Base-by-base conservation (phyloP, 2,888 invertebrate genomes). In the Ormyrus nitidulus region DNA sequence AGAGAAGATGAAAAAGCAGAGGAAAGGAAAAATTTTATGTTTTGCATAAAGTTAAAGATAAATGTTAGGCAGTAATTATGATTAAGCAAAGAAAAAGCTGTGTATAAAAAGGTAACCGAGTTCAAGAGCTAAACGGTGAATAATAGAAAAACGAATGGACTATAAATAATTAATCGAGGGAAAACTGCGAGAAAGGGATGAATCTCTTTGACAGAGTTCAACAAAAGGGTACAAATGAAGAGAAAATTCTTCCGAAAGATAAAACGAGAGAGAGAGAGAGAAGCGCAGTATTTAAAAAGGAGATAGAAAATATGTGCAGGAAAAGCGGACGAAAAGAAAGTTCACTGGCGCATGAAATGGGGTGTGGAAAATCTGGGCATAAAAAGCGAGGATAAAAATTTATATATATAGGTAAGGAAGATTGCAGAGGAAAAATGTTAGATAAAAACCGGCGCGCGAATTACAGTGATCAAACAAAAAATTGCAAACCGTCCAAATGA, bases 171-270 rank as follows among this genome's bases (percentile, higher is more conserved):
- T 65, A 65, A 65, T 51, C 65, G 49, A 34, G 34, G 34, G 6
- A 49, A 49, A 65, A n/a, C n/a, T 6, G 49, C 10, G 8, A 65
- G 64, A 44, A 3, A 49, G 44, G 13, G 65, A 65, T 49, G n/a
- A 62, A 51, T 65, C 13, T 9, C 65, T 65, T 65, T 65, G 65
- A 65, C 65, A 65, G 65, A 7, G 49, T 65, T 65, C 13, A 49
- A 65, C 49, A 65, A 49, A 48, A 65, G 65, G 11, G 65, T 49
- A 65, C 44, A 13, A 49, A 13, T 13, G 34, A 64, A 64, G 46
- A 11, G 19, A 61, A 34, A 61, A 19, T 34, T 19, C 19, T 9
- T 19, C 6, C 34, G 61, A 9, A 19, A 64, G 64, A 46, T 65
- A 65, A 65, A 65, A 13, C 49, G 65, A 13, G 51, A 65, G 49